Evolutionary conservation across 2,113 vertebrate species (phyloP).

Genomic region (Maylandia zebra): DNA sequence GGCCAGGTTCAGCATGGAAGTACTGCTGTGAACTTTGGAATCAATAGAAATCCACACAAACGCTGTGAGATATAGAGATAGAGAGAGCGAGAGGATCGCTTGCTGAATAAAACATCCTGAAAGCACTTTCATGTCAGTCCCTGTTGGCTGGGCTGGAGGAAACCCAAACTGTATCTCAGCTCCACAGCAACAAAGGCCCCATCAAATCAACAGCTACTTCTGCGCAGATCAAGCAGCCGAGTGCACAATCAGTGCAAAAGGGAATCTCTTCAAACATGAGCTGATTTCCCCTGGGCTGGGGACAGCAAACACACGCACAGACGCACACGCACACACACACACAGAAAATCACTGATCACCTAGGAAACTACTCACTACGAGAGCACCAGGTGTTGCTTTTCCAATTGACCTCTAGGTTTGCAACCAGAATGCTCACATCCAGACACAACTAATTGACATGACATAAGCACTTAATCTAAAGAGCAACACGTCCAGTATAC

Average conservation of each 20-base stretch:
- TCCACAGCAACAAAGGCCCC: slow-evolving; percentile 17
- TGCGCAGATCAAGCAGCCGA: slow-evolving; percentile 16
- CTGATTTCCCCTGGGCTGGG: slow-evolving; percentile 30
- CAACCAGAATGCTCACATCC: not conserved
- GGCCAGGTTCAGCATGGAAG: not conserved
- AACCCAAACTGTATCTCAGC: slow-evolving; percentile 41
- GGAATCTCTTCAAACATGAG: slow-evolving; percentile 41
- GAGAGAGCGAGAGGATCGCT: not conserved
- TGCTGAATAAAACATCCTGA: slow-evolving; percentile 53
- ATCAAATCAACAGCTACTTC: slow-evolving; percentile 38
- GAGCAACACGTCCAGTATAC: not conserved
- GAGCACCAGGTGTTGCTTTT: slow-evolving; percentile 1
- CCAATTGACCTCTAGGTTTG: slow-evolving; percentile 3
- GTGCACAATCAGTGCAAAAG: slow-evolving; percentile 24
- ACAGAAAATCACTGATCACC: slow-evolving; percentile 7
- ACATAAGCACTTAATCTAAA: not conserved
- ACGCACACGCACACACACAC: not conserved
- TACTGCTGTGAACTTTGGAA: not conserved
- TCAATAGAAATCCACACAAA: slow-evolving; percentile 21
- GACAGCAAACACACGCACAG: not conserved
- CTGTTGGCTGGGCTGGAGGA: slow-evolving; percentile 19
- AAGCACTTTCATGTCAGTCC: slow-evolving; percentile 49
- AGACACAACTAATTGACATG: not conserved
- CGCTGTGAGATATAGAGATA: not conserved
- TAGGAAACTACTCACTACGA: slow-evolving; percentile 19